These are phyloP conservation scores for Aleadryas rufinucha DNA, from an alignment of 2,113 vertebrate genomes.

Conservation along the genomic window DNA sequence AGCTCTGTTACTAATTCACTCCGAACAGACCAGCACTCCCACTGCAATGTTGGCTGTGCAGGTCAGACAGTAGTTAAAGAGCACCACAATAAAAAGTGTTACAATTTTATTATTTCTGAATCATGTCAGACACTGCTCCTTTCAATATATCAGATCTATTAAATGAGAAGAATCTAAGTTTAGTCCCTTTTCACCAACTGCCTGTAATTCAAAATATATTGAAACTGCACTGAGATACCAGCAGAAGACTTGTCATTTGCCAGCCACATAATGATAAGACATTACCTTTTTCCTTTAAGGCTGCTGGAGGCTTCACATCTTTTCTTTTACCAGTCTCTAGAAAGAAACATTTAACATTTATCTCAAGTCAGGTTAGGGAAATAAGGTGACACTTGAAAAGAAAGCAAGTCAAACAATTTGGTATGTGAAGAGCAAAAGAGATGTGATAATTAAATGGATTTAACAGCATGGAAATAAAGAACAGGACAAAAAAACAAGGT, in stretches of 20 bases:
- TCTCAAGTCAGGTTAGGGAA: slow-evolving; percentile 17
- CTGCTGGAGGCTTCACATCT: slow-evolving; percentile 55
- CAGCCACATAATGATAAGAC: neutral
- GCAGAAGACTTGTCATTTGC: neutral
- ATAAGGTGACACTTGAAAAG: neutral
- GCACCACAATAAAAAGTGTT: neutral
- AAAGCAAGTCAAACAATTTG: neutral
- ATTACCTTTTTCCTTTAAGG: slow-evolving; percentile 70
- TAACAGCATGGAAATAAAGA: neutral
- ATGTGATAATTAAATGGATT: neutral
- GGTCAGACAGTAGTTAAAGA: neutral
- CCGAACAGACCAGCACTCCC: neutral
- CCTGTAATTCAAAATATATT: neutral
- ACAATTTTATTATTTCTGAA: neutral
- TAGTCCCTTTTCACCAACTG: neutral
- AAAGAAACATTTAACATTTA: slow-evolving; percentile 60
- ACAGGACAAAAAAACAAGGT: neutral
- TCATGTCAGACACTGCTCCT: neutral
- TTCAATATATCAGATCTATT: neutral
- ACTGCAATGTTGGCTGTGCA: neutral
- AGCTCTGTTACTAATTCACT: neutral
- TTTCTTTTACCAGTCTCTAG: slow-evolving; percentile 62
- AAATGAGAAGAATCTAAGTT: neutral
- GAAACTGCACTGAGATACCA: neutral
- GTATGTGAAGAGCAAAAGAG: neutral